A percentile compares a stretch with the other conserved stretches of the same genome.
Evolutionary conservation across 1,140 invertebrate genomes (phyloP).

Genomic region (Penaeus japonicus): DNA sequence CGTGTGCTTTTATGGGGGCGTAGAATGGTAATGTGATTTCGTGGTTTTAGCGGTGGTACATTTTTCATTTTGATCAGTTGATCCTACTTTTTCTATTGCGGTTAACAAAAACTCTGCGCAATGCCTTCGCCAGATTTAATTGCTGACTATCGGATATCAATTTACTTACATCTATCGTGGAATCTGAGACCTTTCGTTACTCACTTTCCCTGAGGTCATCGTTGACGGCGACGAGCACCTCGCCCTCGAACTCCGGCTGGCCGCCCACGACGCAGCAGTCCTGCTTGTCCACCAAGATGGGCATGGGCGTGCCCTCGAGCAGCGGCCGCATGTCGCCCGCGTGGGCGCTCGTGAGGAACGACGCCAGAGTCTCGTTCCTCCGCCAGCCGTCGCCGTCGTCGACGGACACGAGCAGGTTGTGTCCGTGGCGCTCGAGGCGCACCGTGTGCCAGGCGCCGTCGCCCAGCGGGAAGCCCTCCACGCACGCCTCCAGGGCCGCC

Average conservation of each 20-base stretch:
- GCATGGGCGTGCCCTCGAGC: neutral
- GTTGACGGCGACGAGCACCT: constrained; percentile 89
- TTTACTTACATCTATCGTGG: neutral
- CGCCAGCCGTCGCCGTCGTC: constrained; percentile 87
- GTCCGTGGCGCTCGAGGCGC: constrained; percentile 82
- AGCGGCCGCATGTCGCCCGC: neutral
- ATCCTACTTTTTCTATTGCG: no score
- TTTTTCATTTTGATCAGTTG: no score
- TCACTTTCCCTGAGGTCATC: constrained; percentile 90
- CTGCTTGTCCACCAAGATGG: constrained; percentile 86
- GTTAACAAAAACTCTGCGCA: no score
- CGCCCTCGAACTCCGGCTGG: constrained; percentile 92
- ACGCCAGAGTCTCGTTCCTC: neutral
- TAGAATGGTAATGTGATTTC: neutral
- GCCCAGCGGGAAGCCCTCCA: constrained; percentile 81
- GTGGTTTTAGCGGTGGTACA: no score
- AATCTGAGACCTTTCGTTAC: neutral
- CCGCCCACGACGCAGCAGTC: constrained; percentile 93
- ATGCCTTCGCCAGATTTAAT: no score
- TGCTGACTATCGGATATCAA: neutral
- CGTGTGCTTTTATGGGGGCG: neutral
- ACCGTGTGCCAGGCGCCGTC: constrained; percentile 98
- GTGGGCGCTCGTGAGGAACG: neutral
- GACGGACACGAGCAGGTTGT: constrained; percentile 87
- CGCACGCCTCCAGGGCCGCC: neutral